Base-by-base conservation (phyloP, 2,113 vertebrate species). In the Perca flavescens region DNA sequence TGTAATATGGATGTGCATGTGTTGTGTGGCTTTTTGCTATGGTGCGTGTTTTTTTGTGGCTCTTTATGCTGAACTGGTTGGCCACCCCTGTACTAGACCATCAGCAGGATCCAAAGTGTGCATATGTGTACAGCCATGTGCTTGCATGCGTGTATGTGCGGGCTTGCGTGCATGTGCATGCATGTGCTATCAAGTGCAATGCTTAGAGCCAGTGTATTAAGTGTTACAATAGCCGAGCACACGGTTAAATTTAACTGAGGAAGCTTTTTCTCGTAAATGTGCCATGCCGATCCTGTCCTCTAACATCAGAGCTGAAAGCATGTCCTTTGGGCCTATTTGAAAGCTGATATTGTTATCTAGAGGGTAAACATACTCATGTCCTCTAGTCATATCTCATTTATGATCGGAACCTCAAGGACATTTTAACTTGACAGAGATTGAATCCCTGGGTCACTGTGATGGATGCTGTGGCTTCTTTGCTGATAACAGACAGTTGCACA, bases 401-500 rank as follows among this genome's bases (percentile, higher is more conserved):
- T 28, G 62, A 91, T 91, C 87, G 79, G 65, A 90, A 78, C 60
- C 77, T 75, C 50, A 79, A 88, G 90, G 90, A 85, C 89, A 77
- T 88, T 79, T 81, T 54, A 86, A 71, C 47, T 43, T 15, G 61
- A 80, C 67, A 80, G 49, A 84, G 86, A 86, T 78, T 83, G 76
- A 80, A 85, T 90, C 76, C 11, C 47, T 1, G 66, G 65, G 76
- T 88, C 47, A 16, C 40, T 47, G 53, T 76, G 79, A 90, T 89
- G 83, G 63, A 89, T 88, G 83, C 62, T 28, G 40, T 25, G 52
- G 36, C 40, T 46, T 78, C 22, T 50, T 53, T 43, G 22, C 80
- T 67, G 82, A 90, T 91, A 88, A 84, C 66, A 50, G 40, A 22
- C 56, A 73, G 19, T 21, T 64, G 31, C 28, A 66, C 68, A 67